Base-by-base conservation (phyloP, 2,797 vertebrate genomes). In the Borostomias antarcticus region DNA sequence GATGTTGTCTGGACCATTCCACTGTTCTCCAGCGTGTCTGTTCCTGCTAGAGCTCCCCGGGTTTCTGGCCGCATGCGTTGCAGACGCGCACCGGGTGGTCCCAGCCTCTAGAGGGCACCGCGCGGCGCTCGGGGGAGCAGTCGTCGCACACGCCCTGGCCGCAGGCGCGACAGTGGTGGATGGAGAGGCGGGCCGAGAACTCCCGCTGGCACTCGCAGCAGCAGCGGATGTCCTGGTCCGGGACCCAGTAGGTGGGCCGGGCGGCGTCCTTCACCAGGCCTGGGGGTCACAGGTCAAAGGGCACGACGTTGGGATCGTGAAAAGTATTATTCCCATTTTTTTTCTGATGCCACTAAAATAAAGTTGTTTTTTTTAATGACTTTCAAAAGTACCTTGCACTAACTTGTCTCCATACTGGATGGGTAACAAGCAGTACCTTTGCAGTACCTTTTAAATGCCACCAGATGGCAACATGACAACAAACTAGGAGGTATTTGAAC, bases 11-110 rank as follows among this genome's bases (percentile, higher is more conserved):
- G 37, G 37, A 40, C 11, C n/a, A 17, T 45, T 1, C n/a, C 40
- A 37, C 35, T 1, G 13, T 13, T 1, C n/a, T 5, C 2, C 37
- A 11, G 11, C 4, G 37, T 13, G 11, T 5, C 4, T 45, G 13
- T 17, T 84, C 78, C 78, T 82, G 90, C 94, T 98, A 99, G 89
- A 99, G 96, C 62, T 99, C 97, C 52, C 95, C 95, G 0, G 95
- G 88, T 88, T 97, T 98, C 91, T 98, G 96, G 93, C 86, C 92
- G 92, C 97, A 99, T 72, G 91, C 88, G 75, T 92, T 91, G 81
- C 98, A 99, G 73, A 99, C 94, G 78, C 97, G 92, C 74, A 99
- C 97, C 0, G 95, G 95, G 83, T 99, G 97, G 89, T 99, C 96
- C 98, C 98, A 99, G 74, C 97, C 98, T 0, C 97, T 92, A 28